Evolutionary conservation across 64 coral and sea anemone genomes (phyloP).

Genomic region (Montipora capricornis): DNA sequence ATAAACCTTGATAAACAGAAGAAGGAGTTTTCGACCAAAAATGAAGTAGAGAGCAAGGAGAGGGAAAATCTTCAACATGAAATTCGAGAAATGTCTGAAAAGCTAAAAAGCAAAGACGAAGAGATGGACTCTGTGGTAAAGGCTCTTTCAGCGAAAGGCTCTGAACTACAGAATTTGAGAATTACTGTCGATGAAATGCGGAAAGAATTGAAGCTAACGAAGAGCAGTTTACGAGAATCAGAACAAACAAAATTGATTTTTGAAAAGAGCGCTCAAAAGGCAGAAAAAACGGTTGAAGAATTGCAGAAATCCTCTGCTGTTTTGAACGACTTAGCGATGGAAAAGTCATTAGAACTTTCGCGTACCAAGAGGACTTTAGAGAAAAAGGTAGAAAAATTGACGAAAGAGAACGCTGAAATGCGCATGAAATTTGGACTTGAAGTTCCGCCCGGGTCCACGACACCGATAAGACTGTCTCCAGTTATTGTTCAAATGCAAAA

Average conservation of each 20-base stretch:
- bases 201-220: slow-evolving; percentile 52
- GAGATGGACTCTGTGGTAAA: slow-evolving; percentile 52
- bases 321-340: slow-evolving; percentile 94
- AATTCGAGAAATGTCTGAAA: slow-evolving; percentile 55
- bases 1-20: slow-evolving; percentile 69
- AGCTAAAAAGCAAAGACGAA: slow-evolving; percentile 26
- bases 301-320: slow-evolving; percentile 72
- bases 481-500: slow-evolving; percentile 49
- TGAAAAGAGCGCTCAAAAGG: slow-evolving; percentile 56
- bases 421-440: slow-evolving; percentile 76
- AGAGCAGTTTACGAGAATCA: slow-evolving; percentile 48
- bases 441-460: background rate
- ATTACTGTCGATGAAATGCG: slow-evolving; percentile 62
- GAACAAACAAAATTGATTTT: slow-evolving; percentile 39
- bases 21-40: slow-evolving; percentile 35
- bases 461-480: slow-evolving; percentile 26
- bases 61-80: slow-evolving; percentile 53
- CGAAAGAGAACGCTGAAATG: slow-evolving; percentile 87
- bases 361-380: slow-evolving; percentile 77
- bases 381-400: slow-evolving; percentile 92
- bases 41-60: slow-evolving; percentile 68
- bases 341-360: slow-evolving; percentile 93
- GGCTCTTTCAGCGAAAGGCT: slow-evolving; percentile 52
- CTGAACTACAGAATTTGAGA: slow-evolving; percentile 54
- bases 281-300: slow-evolving; percentile 53